Base-by-base conservation (phyloP, 1,140 invertebrate species). In the Hesperophylax magnus region DNA sequence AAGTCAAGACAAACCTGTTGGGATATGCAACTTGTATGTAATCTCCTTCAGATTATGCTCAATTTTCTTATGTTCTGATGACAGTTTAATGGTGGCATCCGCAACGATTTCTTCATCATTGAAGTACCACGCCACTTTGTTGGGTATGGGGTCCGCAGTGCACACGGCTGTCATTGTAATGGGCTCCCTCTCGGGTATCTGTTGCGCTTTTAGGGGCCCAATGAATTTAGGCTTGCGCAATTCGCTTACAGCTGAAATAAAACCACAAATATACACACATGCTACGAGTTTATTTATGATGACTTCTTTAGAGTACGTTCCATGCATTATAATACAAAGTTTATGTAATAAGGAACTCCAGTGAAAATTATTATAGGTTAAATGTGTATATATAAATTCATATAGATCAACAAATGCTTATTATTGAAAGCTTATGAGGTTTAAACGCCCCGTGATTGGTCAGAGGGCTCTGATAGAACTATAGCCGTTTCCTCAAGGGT, bases 11-110 rank as follows among this genome's bases (percentile, higher is more conserved):
- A 58, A 61, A 91, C 93, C 92, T 85, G 92, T 91, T 3, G 92
- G 92, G 72, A 96, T 92, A 47, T 91, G 92, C 15, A 97, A 85
- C 0, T 92, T 92, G 85, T 93, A 95, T 1, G 92, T 93, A 84
- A 94, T 95, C 86, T 95, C 94, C 79, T 95, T 94, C 4, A 96
- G 85, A 3, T 93, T 93, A 86, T 97, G 92, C 3, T 95, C 92
- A 5, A 94, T 90, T 47, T 94, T 92, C 84, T 93, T 94, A 53
- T 88, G 90, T 31, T 93, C 89, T 4, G 90, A 85, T 27, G 91
- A 91, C 14, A 92, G 85, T 65, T 88, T 84, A 9, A 91, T 80
- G 0, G 88, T 89, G 7, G 89, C 89, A 81, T 88, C 88, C 0
- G 87, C 87, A 6, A 86, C 84, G 1, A 92, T 85, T 31, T 89